A percentile compares a stretch with the other conserved stretches of the same genome.
These are phyloP conservation scores for Perca fluviatilis DNA, from an alignment of 2,113 vertebrate species.

Conservation along the genomic window DNA sequence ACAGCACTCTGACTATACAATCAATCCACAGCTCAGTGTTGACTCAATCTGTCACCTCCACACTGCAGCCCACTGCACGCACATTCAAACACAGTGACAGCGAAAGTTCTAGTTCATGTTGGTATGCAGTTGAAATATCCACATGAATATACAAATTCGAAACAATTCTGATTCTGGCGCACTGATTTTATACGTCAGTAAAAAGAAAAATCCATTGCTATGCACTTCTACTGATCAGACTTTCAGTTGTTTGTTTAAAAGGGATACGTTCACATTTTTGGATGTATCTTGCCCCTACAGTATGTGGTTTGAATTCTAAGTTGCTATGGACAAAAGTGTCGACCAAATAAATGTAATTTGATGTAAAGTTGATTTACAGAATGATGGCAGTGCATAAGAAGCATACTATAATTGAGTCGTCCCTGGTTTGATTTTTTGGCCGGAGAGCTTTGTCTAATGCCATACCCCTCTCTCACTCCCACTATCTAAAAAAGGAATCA, in stretches of 20 bases:
- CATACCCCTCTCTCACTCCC: neutral
- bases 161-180: neutral
- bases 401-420: too few relatives aligned
- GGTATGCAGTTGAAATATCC: constrained; percentile 1
- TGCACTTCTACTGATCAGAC: neutral
- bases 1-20: constrained; percentile 33
- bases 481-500: too few relatives aligned
- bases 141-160: neutral
- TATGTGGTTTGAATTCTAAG: neutral
- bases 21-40: constrained; percentile 55
- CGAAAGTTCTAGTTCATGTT: neutral
- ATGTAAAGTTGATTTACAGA: neutral
- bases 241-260: neutral
- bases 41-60: constrained; percentile 43
- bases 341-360: neutral
- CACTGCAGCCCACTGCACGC: neutral
- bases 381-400: neutral
- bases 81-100: constrained; percentile 5
- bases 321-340: neutral
- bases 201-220: neutral
- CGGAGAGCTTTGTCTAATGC: neutral
- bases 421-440: too few relatives aligned
- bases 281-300: neutral
- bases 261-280: neutral
- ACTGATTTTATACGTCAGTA: neutral